These are phyloP conservation scores for Megalonaias nervosa DNA, from an alignment of 1,140 invertebrate genomes.

Conservation along the genomic window DNA sequence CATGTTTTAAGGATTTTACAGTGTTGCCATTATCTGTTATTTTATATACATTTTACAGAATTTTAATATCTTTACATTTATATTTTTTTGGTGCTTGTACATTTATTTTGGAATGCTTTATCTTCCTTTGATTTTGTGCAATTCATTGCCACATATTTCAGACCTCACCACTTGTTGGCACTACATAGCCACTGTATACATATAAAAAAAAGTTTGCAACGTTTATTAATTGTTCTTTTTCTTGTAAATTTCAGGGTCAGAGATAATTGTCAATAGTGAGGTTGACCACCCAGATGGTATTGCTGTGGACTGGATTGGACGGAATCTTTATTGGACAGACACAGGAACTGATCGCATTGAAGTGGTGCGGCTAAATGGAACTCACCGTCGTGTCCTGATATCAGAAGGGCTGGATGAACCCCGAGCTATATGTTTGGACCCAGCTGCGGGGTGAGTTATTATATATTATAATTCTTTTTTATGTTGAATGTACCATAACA, in stretches of 20 bases:
- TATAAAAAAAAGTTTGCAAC: too few species aligned
- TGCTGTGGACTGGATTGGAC: constrained; percentile 91
- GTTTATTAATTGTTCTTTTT: too few species aligned
- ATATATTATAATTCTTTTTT: neutral
- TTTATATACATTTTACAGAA: too few species aligned
- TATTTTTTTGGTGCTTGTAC: too few species aligned
- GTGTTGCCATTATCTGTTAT: too few species aligned
- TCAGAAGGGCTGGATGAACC: constrained; percentile 89
- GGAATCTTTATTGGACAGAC: constrained; percentile 98
- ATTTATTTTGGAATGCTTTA: too few species aligned
- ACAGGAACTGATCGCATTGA: constrained; percentile 92
- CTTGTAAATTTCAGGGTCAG: constrained; percentile 54
- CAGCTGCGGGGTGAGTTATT: constrained; percentile 81
- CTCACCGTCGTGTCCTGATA: constrained; percentile 83
- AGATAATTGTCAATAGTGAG: constrained; percentile 72
- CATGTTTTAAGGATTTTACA: too few species aligned
- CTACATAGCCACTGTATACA: too few species aligned
- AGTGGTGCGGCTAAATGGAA: constrained; percentile 89
- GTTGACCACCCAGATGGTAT: constrained; percentile 91
- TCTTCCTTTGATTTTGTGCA: too few species aligned
- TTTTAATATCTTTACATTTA: too few species aligned
- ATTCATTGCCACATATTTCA: too few species aligned
- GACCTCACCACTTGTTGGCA: too few species aligned
- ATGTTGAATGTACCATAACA: neutral
- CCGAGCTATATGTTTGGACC: constrained; percentile 93